phyloP scores from a whole-genome alignment of 2,888 invertebrate species.

The Xanthia icteritia region DNA sequence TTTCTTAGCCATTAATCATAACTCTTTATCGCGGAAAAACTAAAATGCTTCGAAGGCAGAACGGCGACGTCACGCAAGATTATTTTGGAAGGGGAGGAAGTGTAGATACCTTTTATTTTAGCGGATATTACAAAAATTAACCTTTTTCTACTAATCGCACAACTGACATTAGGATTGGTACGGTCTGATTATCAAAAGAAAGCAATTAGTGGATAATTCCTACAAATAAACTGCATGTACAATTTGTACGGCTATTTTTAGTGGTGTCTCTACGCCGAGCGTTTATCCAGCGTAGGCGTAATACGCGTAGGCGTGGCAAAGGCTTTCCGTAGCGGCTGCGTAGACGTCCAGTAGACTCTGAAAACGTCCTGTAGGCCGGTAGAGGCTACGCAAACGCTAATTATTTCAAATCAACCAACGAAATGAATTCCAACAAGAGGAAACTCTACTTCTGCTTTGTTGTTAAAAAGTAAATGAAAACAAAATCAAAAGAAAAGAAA shows the following conservation, averaged over 20 bases:
- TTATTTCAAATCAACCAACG: neutral
- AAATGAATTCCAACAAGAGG: neutral
- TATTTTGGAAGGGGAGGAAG: neutral
- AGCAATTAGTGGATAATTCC: neutral
- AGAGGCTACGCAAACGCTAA: neutral
- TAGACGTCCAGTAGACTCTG: neutral
- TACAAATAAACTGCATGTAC: neutral
- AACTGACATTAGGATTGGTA: neutral
- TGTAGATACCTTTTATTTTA: constrained; percentile 4
- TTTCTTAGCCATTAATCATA: constrained; percentile 47
- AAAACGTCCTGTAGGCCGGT: neutral
- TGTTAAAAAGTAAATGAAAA: neutral
- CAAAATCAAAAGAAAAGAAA: neutral
- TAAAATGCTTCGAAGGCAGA: constrained; percentile 50
- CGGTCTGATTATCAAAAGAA: neutral
- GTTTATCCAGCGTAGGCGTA: neutral
- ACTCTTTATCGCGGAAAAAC: constrained; percentile 47
- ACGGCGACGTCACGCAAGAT: constrained; percentile 28
- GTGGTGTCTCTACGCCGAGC: no score
- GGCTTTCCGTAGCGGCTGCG: neutral
- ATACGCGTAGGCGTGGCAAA: neutral
- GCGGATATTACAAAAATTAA: neutral
- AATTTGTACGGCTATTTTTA: neutral
- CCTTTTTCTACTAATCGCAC: neutral
- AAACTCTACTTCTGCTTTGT: neutral